These are phyloP conservation scores for Heteromyza rotundicornis DNA, from an alignment of 2,888 invertebrate species.

Conservation along the genomic window DNA sequence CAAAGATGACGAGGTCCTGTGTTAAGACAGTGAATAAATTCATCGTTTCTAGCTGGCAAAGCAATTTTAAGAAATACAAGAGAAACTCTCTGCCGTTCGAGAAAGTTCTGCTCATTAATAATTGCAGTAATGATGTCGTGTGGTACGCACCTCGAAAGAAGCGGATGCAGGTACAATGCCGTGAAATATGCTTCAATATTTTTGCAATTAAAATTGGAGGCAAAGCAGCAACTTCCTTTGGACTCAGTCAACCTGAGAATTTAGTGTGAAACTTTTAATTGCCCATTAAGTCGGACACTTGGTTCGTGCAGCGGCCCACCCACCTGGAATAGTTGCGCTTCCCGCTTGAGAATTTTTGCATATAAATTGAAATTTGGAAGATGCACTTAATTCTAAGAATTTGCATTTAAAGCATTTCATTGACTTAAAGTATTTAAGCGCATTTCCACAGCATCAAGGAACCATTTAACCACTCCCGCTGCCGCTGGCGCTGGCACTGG, in stretches of 20 bases:
- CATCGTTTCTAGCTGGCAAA: no score
- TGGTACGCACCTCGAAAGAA: no score
- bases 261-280: conserved; percentile 7
- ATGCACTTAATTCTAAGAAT: not conserved
- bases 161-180: not conserved
- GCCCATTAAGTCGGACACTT: not conserved
- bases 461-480: not conserved
- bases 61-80: no score
- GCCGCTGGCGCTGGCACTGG: not conserved
- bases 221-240: no score
- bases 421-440: not conserved
- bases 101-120: no score
- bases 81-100: no score
- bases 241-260: not conserved
- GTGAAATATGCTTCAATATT: not conserved
- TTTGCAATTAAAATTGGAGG: not conserved
- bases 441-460: not conserved
- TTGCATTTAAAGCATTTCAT: not conserved
- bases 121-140: no score
- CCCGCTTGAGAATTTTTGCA: not conserved
- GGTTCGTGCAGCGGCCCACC: not conserved
- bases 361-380: not conserved
- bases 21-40: no score
- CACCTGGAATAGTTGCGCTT: not conserved
- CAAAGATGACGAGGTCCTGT: no score